Evolutionary conservation across 2,113 vertebrate genomes (phyloP).

Genomic region (Cyanoderma ruficeps): DNA sequence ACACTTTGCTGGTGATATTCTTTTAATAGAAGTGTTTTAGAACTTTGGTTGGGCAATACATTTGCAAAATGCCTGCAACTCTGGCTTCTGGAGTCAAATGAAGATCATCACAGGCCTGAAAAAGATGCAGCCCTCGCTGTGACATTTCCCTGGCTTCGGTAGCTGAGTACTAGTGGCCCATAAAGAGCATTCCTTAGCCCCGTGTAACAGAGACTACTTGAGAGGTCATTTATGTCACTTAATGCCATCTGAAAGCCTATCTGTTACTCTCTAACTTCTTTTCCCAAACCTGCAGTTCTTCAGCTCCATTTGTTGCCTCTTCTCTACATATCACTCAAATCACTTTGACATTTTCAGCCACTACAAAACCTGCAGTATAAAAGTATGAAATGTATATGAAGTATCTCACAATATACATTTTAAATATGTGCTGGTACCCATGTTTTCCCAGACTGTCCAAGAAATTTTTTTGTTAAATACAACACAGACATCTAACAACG

Average conservation of each 20-base stretch:
- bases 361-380: not conserved
- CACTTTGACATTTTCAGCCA: not conserved
- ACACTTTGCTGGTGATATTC: not conserved
- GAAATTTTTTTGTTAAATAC: not conserved
- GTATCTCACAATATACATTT: not conserved
- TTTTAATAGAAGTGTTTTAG: not conserved
- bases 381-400: not conserved
- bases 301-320: not conserved
- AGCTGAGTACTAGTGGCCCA: not conserved
- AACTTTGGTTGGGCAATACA: not conserved
- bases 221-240: not conserved
- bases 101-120: not conserved
- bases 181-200: not conserved
- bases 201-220: not conserved
- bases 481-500: not conserved
- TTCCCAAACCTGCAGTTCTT: not conserved
- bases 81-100: not conserved
- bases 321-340: not conserved
- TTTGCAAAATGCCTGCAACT: not conserved
- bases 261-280: not conserved
- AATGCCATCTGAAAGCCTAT: not conserved
- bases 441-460: not conserved
- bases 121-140: not conserved
- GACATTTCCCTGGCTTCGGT: not conserved
- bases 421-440: not conserved